Evolutionary conservation across 2,113 vertebrate species (phyloP).

Genomic region (Grus americana): DNA sequence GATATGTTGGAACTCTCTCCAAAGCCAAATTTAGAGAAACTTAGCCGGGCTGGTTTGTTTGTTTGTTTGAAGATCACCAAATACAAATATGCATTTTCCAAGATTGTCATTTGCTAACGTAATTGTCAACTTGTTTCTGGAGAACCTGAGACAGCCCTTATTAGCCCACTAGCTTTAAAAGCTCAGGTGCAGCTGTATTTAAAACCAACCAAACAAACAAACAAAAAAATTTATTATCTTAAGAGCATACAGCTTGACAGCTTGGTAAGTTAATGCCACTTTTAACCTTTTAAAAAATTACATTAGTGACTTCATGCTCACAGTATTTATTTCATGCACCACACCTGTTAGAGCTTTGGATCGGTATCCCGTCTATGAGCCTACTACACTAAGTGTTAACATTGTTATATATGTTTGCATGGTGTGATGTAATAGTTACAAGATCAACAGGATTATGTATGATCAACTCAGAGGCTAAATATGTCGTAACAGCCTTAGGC

Average conservation of each 20-base stretch:
- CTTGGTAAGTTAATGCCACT: background rate
- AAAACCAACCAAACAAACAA: background rate
- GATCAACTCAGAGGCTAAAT: background rate
- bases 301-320: background rate
- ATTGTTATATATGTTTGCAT: background rate
- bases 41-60: background rate
- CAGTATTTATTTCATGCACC: background rate
- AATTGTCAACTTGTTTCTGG: background rate
- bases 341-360: background rate
- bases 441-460: background rate
- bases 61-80: background rate
- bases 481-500: background rate
- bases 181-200: background rate
- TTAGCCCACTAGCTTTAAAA: background rate
- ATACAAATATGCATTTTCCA: background rate
- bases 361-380: background rate
- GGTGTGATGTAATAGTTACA: background rate
- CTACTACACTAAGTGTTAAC: background rate
- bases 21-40: background rate
- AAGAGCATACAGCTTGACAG: background rate
- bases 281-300: background rate
- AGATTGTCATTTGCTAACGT: background rate
- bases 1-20: background rate
- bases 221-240: background rate
- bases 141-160: background rate